Evolutionary conservation across 2,888 invertebrate genomes (phyloP), one percentile per base, ranked within the genome.

Genomic region (Craniophora ligustri): DNA sequence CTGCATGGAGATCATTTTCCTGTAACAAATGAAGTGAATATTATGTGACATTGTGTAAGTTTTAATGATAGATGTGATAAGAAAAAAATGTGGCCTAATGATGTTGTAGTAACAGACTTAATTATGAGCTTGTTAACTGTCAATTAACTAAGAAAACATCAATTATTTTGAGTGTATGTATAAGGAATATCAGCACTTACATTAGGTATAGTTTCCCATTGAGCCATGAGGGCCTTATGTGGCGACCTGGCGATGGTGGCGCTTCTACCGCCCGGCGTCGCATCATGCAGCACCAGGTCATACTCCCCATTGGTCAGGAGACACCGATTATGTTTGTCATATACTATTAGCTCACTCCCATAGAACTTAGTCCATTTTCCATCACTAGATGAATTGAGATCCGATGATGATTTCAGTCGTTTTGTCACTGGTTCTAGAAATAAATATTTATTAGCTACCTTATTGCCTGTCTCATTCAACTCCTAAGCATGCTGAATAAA

Each of bases 271-370:
- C 96, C 95, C 8, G 97, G 96, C 1, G 95, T 94, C 26, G 97
- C 94, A 75, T 98, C 97, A 77, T 97, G 96, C 61, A 98, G 90
- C 42, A 97, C 96, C 53, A 98, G 92, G 83, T 98, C 98, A 87
- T 99, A 98, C 83, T 98, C 97, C 3, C 98, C 98, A 71, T 98
- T 97, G 0, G 96, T 96, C 41, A 98, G 93, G 48, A 98, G 94
- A 82, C 98, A 98, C 11, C 97, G 95, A 80, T 96, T 97, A 78
- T 97, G 96, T 83, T 98, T 98, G 85, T 98, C 98, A 81, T 97
- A 98, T 21, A 98, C 96, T 55, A 97, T 96, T 51, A 99, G 90
- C 87, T 98, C 98, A 50, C 97, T 96, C 30, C 96, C 96, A 63
- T 96, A 96, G 18, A 96, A 86, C 68, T 95, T 94, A 7, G 89